These are phyloP conservation scores for Palaemon carinicauda DNA, from an alignment of 1,140 invertebrate species.

Conservation along the genomic window DNA sequence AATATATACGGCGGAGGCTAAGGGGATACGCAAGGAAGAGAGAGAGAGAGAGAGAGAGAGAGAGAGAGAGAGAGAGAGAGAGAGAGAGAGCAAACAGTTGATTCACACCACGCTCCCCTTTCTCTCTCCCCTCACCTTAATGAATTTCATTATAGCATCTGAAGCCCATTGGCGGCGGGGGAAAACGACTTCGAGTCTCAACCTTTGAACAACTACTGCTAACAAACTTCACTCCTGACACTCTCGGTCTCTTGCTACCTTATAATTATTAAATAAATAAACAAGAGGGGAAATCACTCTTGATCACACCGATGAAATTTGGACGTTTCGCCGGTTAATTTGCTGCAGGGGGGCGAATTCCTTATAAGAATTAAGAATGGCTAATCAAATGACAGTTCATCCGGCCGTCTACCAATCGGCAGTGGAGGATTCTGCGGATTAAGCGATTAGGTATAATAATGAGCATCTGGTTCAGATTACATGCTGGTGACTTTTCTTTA, in stretches of 20 bases:
- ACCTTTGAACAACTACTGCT: too few species aligned
- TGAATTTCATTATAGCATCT: constrained; percentile 51
- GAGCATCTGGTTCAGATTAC: constrained; percentile 41
- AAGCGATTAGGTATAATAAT: constrained; percentile 40
- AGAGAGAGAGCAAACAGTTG: constrained; percentile 48
- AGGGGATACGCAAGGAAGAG: background rate
- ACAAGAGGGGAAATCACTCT: background rate
- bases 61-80: background rate
- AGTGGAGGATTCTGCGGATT: constrained; percentile 19
- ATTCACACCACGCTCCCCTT: constrained; percentile 36
- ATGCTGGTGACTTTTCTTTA: background rate
- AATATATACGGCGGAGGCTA: background rate
- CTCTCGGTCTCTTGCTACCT: too few species aligned
- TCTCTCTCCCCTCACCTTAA: constrained; percentile 52
- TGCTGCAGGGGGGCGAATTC: background rate
- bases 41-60: background rate
- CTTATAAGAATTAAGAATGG: background rate
- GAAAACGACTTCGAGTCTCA: background rate
- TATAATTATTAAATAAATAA: too few species aligned
- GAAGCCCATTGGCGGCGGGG: constrained; percentile 36
- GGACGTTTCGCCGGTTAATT: background rate
- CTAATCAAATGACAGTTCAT: constrained; percentile 31
- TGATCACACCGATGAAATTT: background rate
- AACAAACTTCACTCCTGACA: too few species aligned
- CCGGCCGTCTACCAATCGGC: constrained; percentile 28